Evolutionary conservation across 2,113 vertebrate genomes (phyloP), one percentile per base, ranked within the genome.

Genomic region (Cyanocitta stelleri): DNA sequence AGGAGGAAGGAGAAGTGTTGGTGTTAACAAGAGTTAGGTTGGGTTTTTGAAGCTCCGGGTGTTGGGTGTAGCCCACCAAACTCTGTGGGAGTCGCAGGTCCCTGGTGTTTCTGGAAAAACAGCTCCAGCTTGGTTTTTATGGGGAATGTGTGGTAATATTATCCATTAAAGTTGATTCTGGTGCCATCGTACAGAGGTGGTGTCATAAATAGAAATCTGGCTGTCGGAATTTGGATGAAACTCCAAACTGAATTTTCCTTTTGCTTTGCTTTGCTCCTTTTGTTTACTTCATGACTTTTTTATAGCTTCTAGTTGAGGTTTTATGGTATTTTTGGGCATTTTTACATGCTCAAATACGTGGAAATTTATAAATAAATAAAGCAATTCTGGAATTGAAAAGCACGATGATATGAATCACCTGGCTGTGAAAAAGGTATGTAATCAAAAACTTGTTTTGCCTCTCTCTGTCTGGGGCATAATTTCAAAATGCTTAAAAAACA

Each of bases 301-400:
- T 95, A 95, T 48, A 74, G 91, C 76, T 91, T 89, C 62, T 72
- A 92, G 93, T 95, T 89, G 89, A 92, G 69, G 32, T 97, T 96
- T 97, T 95, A 93, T 52, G 49, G 73, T 41, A 72, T 95, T 89
- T 84, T 24, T 92, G 92, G 83, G 94, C 93, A 84, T 86, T 95
- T 97, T 95, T 90, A 92, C 93, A 95, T 97, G 93, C 87, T 92
- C 92, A 96, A 87, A 83, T 75, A 75, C 19, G 89, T 73, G 90
- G 62, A 88, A 95, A 95, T 96, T 93, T 93, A 94, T 91, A 97
- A 97, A 95, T 94, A 95, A 96, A 89, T 95, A 90, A 96, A 95
- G 64, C 78, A 92, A 91, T 92, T 78, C 63, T 86, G 68, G 85
- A 87, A 92, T 74, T 91, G 82, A 93, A 92, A 80, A 85, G 71